phyloP scores from a whole-genome alignment of 2,797 vertebrate species.

The Erethizon dorsatum region DNA sequence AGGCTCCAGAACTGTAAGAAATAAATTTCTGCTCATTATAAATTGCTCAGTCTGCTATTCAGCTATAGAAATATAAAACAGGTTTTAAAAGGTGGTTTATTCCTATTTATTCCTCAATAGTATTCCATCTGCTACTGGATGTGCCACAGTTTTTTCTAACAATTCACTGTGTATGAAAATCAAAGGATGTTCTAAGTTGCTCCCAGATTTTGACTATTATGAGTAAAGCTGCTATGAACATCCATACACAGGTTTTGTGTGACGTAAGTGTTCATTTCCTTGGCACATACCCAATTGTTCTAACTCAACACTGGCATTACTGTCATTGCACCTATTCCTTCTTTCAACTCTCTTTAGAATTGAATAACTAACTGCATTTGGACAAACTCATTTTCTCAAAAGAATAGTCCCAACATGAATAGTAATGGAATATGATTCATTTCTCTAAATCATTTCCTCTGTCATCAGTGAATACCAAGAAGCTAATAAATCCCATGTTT shows the following conservation, averaged over 20 bases:
- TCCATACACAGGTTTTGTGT: background rate
- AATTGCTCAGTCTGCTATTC: background rate
- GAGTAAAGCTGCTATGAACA: background rate
- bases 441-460: background rate
- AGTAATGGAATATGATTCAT: background rate
- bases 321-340: background rate
- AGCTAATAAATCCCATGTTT: background rate
- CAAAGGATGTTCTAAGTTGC: background rate
- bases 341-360: background rate
- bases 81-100: background rate
- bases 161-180: background rate
- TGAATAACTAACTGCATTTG: background rate
- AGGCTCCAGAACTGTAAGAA: background rate
- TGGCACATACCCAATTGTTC: background rate
- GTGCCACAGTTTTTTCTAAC: background rate
- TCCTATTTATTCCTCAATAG: background rate
- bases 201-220: background rate
- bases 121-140: background rate
- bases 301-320: background rate
- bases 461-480: background rate
- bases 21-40: background rate
- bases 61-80: background rate
- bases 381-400: background rate
- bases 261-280: background rate
- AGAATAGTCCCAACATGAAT: background rate